Base-by-base conservation (phyloP, 2,113 vertebrate genomes). In the Turdus rufiventris region DNA sequence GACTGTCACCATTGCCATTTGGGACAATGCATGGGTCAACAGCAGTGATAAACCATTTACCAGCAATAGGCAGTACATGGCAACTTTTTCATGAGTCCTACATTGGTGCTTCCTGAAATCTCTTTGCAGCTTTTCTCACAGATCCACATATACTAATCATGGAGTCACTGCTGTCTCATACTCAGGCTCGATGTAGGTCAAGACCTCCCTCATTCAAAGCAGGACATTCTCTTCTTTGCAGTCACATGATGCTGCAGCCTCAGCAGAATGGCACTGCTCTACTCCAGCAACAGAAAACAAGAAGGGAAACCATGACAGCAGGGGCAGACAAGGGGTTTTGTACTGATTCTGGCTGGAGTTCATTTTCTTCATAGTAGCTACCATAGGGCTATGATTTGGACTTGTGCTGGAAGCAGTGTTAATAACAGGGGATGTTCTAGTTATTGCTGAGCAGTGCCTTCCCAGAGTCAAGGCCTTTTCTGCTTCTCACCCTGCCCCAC, bases 151-250 rank as follows among this genome's bases (percentile, higher is more conserved):
- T 56, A 14, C 23, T 81, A 40, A 43, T 3, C 2, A 5, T n/a
- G 50, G 38, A 56, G 54, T 28, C 26, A 4, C 9, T 63, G 40
- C 11, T 43, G n/a, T 28, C 63, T 31, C 56, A 54, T 20, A 23
- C 12, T 33, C 3, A 3, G 26, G 33, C 26, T 34, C 17, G n/a
- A 28, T 0, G 0, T 11, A 34, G 40, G 75, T 58, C 58, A 94
- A 63, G 43, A 42, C 12, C 13, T 62, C 14, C 31, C 31, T 38
- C 1, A 0, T 25, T 68, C 42, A 76, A 51, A 86, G 45, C 14
- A 34, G 9, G 45, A 19, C 40, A 40, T 13, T 26, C 31, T 21
- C 14, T 63, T 71, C 62, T 85, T 79, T 26, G 26, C 36, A 43
- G 18, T 38, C 24, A 33, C 23, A 5, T 4, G 12, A 19, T 42